Percentiles rank a stretch among this genome's conserved stretches.
Evolutionary conservation across 2,113 vertebrate genomes (phyloP).

Genomic region (Xiphias gladius): DNA sequence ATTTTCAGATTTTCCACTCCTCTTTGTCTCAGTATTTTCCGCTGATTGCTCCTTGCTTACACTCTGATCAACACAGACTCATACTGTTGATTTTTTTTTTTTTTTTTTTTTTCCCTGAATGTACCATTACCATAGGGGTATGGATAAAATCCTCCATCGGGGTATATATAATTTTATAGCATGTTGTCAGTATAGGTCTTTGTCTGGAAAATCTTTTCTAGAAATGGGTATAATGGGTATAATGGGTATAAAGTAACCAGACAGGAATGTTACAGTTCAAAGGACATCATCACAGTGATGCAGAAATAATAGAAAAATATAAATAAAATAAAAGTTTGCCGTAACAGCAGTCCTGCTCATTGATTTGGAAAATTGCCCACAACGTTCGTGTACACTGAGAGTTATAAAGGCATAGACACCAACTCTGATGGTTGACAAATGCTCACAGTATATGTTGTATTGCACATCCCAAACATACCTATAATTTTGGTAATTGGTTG

Average conservation of each 20-base stretch:
- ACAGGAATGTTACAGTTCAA: neutral
- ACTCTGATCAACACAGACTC: too few species aligned
- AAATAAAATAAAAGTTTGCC: neutral
- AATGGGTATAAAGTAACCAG: too few species aligned
- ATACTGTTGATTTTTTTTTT: too few species aligned
- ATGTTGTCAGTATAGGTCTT: too few species aligned
- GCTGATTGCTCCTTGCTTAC: neutral
- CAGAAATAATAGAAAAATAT: neutral
- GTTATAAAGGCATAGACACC: too few species aligned
- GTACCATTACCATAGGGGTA: too few species aligned
- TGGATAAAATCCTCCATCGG: too few species aligned
- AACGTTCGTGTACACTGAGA: too few species aligned
- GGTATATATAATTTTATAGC: too few species aligned
- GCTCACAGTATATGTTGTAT: neutral
- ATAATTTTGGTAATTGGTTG: neutral
- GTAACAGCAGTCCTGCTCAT: neutral
- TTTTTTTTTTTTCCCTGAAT: too few species aligned
- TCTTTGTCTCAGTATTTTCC: neutral
- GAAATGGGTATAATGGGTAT: too few species aligned
- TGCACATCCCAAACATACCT: neutral
- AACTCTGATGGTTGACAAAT: neutral
- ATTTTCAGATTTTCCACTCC: neutral
- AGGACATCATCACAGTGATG: neutral
- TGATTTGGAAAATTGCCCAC: neutral
- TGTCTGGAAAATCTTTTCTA: too few species aligned